These are phyloP conservation scores for Camponotus pennsylvanicus DNA, from an alignment of 1,140 invertebrate species.

Conservation along the genomic window DNA sequence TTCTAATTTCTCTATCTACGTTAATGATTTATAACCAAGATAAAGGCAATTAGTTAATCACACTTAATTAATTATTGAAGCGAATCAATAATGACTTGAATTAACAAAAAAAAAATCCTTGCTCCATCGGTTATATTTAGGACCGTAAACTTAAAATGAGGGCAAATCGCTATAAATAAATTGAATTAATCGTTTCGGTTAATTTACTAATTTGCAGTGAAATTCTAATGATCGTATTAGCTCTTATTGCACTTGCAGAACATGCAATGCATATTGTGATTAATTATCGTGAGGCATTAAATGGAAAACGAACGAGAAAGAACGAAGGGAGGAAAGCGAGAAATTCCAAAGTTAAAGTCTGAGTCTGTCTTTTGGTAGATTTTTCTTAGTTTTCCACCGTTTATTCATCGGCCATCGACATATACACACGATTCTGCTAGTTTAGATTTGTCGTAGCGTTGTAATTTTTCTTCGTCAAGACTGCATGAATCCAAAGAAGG, in stretches of 20 bases:
- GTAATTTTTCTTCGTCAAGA: constrained; percentile 79
- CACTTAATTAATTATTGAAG: background rate
- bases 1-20: constrained; percentile 10
- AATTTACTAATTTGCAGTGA: constrained; percentile 11
- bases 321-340: background rate
- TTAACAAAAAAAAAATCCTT: constrained; percentile 8
- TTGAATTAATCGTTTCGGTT: constrained; percentile 4
- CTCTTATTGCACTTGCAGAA: background rate
- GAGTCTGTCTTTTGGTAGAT: background rate
- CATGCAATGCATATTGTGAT: constrained; percentile 14
- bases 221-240: constrained; percentile 5
- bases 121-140: constrained; percentile 10
- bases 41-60: too few relatives aligned
- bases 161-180: constrained; percentile 4
- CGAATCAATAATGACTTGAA: background rate
- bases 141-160: background rate
- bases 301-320: constrained; percentile 18
- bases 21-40: background rate
- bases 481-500: constrained; percentile 85
- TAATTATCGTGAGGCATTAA: background rate
- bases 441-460: constrained; percentile 45
- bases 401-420: constrained; percentile 11
- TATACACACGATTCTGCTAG: constrained; percentile 23
- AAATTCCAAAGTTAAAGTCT: background rate
- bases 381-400: background rate